These are phyloP conservation scores for Limenitis camilla DNA, from an alignment of 2,888 invertebrate species.

Conservation along the genomic window DNA sequence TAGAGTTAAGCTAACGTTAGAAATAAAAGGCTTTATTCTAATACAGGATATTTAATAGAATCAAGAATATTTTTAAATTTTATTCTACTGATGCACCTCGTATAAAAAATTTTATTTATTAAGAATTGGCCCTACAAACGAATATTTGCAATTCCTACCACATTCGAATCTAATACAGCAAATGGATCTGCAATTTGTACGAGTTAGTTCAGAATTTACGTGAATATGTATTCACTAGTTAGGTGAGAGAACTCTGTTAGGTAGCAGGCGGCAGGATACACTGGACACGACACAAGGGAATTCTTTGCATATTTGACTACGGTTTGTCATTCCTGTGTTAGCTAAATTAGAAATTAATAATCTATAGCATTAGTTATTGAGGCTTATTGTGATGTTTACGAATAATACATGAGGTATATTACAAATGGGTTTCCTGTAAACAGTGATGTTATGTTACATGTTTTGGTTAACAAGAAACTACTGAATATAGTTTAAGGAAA, in stretches of 20 bases:
- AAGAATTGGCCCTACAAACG: not conserved
- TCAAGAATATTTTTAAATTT: too few relatives aligned
- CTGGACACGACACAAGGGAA: constrained; percentile 37
- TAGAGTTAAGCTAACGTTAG: too few relatives aligned
- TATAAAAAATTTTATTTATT: not conserved
- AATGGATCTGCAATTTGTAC: constrained; percentile 32
- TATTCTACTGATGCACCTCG: not conserved
- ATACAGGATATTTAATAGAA: too few relatives aligned
- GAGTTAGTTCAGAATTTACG: constrained; percentile 25
- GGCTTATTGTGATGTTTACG: not conserved
- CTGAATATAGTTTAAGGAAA: too few relatives aligned
- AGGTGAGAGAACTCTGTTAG: constrained; percentile 38
- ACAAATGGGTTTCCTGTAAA: too few relatives aligned
- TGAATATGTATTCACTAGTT: constrained; percentile 32
- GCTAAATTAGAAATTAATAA: constrained; percentile 17
- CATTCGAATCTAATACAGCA: constrained; percentile 14
- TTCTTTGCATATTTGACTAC: constrained; percentile 58
- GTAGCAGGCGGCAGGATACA: constrained; percentile 34
- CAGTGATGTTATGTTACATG: too few relatives aligned
- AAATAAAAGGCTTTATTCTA: too few relatives aligned
- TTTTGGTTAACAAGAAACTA: too few relatives aligned
- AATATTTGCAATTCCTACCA: not conserved
- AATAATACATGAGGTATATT: not conserved
- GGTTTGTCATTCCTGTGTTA: constrained; percentile 42
- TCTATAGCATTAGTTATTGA: constrained; percentile 10